Evolutionary conservation across 1,140 invertebrate genomes (phyloP).

Genomic region (Heliconius hermathena): DNA sequence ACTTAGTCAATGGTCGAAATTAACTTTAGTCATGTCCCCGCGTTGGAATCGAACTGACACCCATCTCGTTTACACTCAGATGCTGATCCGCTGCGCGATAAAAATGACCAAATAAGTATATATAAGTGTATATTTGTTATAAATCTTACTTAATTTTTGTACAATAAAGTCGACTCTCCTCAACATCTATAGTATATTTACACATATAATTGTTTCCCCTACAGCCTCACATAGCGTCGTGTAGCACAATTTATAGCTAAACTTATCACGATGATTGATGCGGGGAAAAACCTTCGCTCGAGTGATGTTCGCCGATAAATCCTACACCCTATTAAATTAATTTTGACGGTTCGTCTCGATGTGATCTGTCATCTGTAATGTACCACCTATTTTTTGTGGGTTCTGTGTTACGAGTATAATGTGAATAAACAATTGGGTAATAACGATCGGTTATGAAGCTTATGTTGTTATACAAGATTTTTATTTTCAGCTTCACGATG

Average conservation of each 20-base stretch:
- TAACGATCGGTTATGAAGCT: no score
- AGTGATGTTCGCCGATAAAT: slow-evolving; percentile 15
- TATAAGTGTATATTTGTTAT: no score
- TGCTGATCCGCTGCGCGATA: no score
- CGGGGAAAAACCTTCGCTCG: slow-evolving; percentile 8
- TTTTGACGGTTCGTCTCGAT: neutral
- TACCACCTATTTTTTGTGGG: neutral
- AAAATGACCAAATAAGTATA: no score
- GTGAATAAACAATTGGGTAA: neutral
- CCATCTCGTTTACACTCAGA: no score
- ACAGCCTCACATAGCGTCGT: neutral
- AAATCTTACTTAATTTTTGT: neutral
- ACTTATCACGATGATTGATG: slow-evolving; percentile 29
- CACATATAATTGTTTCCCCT: neutral
- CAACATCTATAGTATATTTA: neutral
- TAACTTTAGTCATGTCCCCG: no score
- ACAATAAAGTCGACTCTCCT: neutral
- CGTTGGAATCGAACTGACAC: no score
- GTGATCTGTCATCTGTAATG: slow-evolving; percentile 11
- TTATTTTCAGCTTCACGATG: no score
- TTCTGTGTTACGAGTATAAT: neutral
- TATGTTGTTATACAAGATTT: no score
- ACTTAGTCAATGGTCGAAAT: no score
- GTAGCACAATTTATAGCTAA: slow-evolving; percentile 25
- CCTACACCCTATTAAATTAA: slow-evolving; percentile 25